Evolutionary conservation across 53 echinoderm and acorn worm genomes (phyloP), one percentile per base, ranked within the genome.

Genomic region (Luidia sarsii): DNA sequence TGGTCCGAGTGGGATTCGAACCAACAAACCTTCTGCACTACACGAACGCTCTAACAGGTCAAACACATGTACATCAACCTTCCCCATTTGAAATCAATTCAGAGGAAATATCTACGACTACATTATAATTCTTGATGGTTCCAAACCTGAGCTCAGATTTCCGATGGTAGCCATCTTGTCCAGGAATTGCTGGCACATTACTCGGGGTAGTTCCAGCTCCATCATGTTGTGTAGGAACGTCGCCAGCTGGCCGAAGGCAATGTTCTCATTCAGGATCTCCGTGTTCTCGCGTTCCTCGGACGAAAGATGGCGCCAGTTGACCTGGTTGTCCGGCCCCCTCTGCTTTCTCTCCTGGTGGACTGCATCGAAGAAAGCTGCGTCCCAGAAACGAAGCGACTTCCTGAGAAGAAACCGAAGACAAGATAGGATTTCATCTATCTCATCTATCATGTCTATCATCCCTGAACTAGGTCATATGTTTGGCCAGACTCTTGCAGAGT

Each of bases 221-320:
- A 94, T 97, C 97, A 97, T 97, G 72, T 97, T 97, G 56, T 97
- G 92, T 18, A 91, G 86, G 74, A 93, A 94, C 15, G 97, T 93
- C 8, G 88, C 97, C 2, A 97, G 89, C 84, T 97, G 97, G 14
- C 97, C 97, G 65, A 97, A 97, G 1, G 97, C 94, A 33, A 93
- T 97, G 52, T 97, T 97, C 69, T 93, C 97, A 16, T 97, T 91
- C 57, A 94, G 79, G 7, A 79, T 75, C 43, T 97, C 93, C 7
- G 93, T 85, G 57, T 81, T 71, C 41, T 89, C 84, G 9, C 88
- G 61, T 38, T 97, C 91, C 59, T 86, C 91, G 0, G 71, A 52
- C 24, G 91, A 80, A 71, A 83, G 82, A 61, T 93, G 89, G 29
- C 88, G 61, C 93, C 93, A 93, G 68, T 89, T 90, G 52, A 83